A percentile compares a stretch with the other conserved stretches of the same genome.
These are phyloP conservation scores for Orthonychiurus folsomi DNA, from an alignment of 2,888 invertebrate genomes.

Conservation along the genomic window DNA sequence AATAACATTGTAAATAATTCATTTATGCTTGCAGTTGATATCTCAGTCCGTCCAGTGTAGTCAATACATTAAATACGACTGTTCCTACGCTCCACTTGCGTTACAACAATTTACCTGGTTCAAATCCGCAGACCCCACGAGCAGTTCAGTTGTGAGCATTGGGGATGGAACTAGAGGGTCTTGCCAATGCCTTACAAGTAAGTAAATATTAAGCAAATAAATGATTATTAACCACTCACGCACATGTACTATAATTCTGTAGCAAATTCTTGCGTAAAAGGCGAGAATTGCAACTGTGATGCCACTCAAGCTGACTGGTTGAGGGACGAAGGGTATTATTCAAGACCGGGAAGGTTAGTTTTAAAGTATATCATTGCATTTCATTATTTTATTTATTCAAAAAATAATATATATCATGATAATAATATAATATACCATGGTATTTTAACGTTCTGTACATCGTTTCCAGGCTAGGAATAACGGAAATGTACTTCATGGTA, in stretches of 20 bases:
- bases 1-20: no score
- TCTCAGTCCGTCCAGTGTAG: constrained; percentile 81
- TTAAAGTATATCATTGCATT: no score
- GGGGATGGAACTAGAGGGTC: constrained; percentile 51
- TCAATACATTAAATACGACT: constrained; percentile 82
- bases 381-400: no score
- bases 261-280: no score
- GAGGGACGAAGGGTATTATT: constrained; percentile 78
- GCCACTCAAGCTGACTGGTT: constrained; percentile 72
- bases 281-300: constrained; percentile 70
- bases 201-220: no score
- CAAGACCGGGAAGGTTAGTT: constrained; percentile 62
- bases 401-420: no score
- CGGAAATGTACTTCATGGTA: constrained; percentile 80
- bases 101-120: constrained; percentile 84
- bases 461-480: constrained; percentile 69
- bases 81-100: constrained; percentile 76
- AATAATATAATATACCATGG: no score
- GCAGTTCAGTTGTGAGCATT: constrained; percentile 68
- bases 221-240: no score
- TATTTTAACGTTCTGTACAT: no score
- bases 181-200: no score
- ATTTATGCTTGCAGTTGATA: no score
- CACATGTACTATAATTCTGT: no score
- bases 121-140: constrained; percentile 65